Evolutionary conservation across 2,888 invertebrate genomes (phyloP), one percentile per base, ranked within the genome.

Genomic region (Drosophila melanosoma): DNA sequence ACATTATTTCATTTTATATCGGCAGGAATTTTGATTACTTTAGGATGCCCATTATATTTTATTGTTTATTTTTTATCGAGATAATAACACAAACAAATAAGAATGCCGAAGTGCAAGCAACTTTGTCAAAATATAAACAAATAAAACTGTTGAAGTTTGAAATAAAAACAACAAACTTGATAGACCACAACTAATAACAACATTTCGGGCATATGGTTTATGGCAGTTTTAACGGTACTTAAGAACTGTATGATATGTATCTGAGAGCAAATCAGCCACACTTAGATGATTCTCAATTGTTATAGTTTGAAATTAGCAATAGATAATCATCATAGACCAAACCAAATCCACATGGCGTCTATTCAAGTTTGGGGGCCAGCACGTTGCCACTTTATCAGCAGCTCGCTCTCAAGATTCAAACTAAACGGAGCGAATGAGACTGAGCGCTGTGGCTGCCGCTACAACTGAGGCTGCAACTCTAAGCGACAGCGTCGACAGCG

Each of bases 331-430:
- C 26, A 56, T 51, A 59, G 23, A 29, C 12, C 20, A 7, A n/a
- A 51, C 5, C 3, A 51, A 17, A 35, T 17, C 26, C 40, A 63
- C 45, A 73, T 74, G 75, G 79, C 79, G 77, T 63, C 69, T 77
- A 53, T 63, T 67, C 49, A 66, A 64, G 51, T 79, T 74, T 81
- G 74, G 71, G 82, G 82, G 71, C 81, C 88, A 84, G 86, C 83
- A 86, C 83, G 83, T 88, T 88, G 88, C 45, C 71, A 80, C 56
- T 78, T 83, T 88, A 84, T 84, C 83, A 84, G 88, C 81, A 88
- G 70, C 83, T 78, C 88, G 81, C 83, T 84, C 83, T 87, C 78
- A 83, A 84, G 88, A 84, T 78, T 88, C 83, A 73, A 77, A 62
- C 68, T 62, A 75, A 71, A 59, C 49, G 51, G 62, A 74, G 59